Percentiles rank a stretch among this genome's conserved stretches.
Conservation (phyloP, 2,888 invertebrate genomes). For the Argyresthia goedartella region DNA sequence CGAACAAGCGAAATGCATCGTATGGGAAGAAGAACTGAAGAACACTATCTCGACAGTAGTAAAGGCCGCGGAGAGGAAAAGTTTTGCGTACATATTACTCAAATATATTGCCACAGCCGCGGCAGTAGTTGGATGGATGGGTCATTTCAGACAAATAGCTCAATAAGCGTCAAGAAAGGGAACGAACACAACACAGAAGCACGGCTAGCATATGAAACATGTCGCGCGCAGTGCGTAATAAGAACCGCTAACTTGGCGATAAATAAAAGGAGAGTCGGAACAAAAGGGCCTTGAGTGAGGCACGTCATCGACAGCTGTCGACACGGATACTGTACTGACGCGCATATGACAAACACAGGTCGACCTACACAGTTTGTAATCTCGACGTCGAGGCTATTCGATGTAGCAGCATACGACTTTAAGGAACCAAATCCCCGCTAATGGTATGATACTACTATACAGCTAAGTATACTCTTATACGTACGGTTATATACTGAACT, state of each 20-base stretch:
- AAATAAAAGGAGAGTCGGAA: slow-evolving; percentile 55
- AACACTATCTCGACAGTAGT: not conserved
- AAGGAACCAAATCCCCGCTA: no score
- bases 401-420: no score
- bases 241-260: slow-evolving; percentile 56
- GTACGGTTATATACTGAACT: no score
- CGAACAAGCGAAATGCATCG: no score
- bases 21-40: not conserved
- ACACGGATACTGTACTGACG: slow-evolving; percentile 8
- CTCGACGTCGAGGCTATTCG: no score
- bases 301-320: slow-evolving; percentile 56
- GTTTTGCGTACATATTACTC: slow-evolving; percentile 3
- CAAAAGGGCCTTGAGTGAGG: slow-evolving; percentile 43
- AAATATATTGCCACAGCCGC: slow-evolving; percentile 8
- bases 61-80: slow-evolving; percentile 1
- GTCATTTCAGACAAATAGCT: slow-evolving; percentile 32
- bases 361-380: no score
- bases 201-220: slow-evolving; percentile 50
- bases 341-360: no score
- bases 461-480: no score
- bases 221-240: slow-evolving; percentile 48
- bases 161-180: slow-evolving; percentile 40
- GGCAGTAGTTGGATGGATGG: slow-evolving; percentile 17
- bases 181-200: slow-evolving; percentile 25
- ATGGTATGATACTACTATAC: no score